Conservation (phyloP, 2,888 invertebrate species). For the Ennomos quercinarius region DNA sequence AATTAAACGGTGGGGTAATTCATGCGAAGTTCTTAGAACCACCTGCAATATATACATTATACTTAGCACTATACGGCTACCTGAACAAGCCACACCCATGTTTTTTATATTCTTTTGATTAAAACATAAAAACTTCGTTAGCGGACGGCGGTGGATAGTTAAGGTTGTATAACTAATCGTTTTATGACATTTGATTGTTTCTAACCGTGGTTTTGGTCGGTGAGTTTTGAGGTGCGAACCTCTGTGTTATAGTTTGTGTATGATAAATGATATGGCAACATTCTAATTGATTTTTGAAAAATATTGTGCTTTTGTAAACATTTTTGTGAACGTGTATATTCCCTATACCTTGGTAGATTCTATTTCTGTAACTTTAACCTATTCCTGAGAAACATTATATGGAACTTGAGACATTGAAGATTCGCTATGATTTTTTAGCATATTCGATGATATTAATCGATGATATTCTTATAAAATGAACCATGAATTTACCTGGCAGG, state of each 20-base stretch:
- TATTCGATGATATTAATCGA: no score
- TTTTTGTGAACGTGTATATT: no score
- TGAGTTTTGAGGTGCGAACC: constrained; percentile 46
- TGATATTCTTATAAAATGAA: not conserved
- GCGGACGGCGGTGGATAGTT: constrained; percentile 28
- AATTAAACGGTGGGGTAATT: constrained; percentile 51
- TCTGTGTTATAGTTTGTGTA: constrained; percentile 8
- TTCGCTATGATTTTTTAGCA: no score
- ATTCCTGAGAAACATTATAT: no score
- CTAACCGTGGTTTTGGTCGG: constrained; percentile 56
- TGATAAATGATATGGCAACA: not conserved
- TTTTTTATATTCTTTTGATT: constrained; percentile 19
- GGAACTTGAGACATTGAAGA: no score
- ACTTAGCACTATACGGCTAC: constrained; percentile 32
- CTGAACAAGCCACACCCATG: constrained; percentile 27
- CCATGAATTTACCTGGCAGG: constrained; percentile 22
- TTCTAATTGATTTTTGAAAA: constrained; percentile 4
- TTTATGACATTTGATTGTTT: constrained; percentile 76
- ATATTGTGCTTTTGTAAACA: no score
- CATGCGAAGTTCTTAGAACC: constrained; percentile 45
- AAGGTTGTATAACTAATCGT: constrained; percentile 57
- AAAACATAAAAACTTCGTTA: constrained; percentile 32
- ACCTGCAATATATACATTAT: constrained; percentile 31
- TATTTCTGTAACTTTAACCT: no score
- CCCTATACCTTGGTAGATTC: no score